phyloP scores from a whole-genome alignment of 2,113 vertebrate genomes.

The Cyanoderma ruficeps region DNA sequence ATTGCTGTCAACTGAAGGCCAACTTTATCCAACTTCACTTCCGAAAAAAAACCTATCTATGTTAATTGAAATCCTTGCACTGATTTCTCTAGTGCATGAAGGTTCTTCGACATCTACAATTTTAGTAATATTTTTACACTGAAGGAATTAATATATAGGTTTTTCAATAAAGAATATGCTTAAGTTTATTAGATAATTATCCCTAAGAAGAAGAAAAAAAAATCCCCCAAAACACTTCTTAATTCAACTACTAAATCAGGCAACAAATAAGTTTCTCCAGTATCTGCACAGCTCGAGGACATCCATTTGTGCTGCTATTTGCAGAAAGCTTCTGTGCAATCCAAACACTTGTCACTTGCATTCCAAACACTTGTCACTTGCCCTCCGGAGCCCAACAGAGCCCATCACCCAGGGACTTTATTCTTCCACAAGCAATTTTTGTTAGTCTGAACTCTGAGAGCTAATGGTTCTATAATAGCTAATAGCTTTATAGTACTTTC shows the following conservation, averaged over 20 bases:
- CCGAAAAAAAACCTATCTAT: background rate
- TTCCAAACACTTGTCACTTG: too few relatives aligned
- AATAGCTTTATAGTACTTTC: background rate
- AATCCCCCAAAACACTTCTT: too few relatives aligned
- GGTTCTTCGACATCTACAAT: background rate
- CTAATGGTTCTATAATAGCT: background rate
- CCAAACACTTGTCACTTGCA: fast-evolving
- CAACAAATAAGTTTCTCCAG: background rate
- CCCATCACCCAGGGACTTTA: fast-evolving
- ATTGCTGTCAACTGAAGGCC: background rate
- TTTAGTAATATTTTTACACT: background rate
- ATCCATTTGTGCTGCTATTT: background rate
- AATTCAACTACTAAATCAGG: background rate
- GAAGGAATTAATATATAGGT: background rate
- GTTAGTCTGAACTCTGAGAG: fast-evolving
- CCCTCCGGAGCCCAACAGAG: fast-evolving
- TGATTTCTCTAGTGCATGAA: background rate
- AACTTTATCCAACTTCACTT: background rate
- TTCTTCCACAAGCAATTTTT: background rate
- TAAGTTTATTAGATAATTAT: background rate
- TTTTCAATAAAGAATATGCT: background rate
- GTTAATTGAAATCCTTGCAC: fast-evolving
- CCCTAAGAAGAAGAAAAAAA: background rate
- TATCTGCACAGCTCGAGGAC: background rate
- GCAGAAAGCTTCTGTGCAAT: background rate